phyloP scores from a whole-genome alignment of 2,797 vertebrate species.

The Parauchenoglanis ngamensis region DNA sequence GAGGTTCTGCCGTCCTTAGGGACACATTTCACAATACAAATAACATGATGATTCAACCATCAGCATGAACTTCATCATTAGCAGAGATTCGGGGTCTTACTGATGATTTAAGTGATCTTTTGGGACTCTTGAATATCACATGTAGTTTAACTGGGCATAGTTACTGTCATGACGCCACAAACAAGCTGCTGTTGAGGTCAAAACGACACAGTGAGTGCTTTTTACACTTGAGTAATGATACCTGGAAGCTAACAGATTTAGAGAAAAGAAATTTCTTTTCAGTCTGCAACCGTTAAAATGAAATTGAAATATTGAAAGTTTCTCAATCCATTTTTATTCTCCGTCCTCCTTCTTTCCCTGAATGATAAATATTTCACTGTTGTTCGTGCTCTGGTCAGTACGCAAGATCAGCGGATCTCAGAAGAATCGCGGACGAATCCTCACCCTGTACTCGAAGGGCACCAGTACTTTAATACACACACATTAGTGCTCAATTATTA shows the following conservation, averaged over 20 bases:
- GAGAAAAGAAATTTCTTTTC: no score
- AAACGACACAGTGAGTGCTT: background rate
- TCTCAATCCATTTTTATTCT: background rate
- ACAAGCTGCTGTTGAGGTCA: background rate
- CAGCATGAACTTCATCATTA: conserved; percentile 12
- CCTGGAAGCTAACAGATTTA: no score
- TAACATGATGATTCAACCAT: background rate
- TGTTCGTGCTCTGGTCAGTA: conserved; percentile 51
- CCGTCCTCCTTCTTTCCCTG: background rate
- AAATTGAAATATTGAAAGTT: background rate
- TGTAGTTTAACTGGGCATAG: background rate
- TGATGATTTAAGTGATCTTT: conserved; percentile 6
- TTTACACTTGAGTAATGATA: background rate
- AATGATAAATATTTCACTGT: conserved; percentile 13
- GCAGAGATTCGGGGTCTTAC: background rate
- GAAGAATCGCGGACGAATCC: conserved; percentile 10
- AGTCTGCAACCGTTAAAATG: background rate
- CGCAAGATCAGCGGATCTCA: conserved; percentile 52
- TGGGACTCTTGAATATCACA: background rate
- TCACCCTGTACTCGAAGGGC: conserved; percentile 35
- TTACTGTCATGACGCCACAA: background rate
- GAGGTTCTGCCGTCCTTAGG: conserved; percentile 13
- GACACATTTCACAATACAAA: conserved; percentile 15
- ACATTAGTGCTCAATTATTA: conserved; percentile 36
- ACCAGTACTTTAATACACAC: conserved; percentile 30